A percentile compares a stretch with the other conserved stretches of the same genome.
Conservation (phyloP, 2,888 invertebrate species). For the Rhabditoides inermis region DNA sequence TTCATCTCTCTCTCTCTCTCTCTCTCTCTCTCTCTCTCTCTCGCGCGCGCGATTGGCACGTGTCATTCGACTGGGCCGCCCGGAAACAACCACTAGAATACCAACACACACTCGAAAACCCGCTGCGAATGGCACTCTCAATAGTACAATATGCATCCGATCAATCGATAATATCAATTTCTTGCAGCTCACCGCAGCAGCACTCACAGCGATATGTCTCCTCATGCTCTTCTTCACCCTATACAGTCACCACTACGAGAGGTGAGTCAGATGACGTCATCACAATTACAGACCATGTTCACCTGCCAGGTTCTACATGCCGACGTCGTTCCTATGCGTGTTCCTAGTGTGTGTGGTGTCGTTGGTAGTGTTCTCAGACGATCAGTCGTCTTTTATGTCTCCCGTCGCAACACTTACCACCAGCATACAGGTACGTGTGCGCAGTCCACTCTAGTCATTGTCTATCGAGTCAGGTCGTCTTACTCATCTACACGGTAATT, state of each 20-base stretch:
- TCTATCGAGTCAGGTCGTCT: slow-evolving; percentile 78
- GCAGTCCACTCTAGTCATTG: slow-evolving; percentile 80
- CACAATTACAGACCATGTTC: not conserved
- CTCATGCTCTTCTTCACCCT: slow-evolving; percentile 55
- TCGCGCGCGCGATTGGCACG: not conserved
- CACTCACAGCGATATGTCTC: slow-evolving; percentile 53
- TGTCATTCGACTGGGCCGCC: too few species aligned
- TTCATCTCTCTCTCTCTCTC: too few species aligned
- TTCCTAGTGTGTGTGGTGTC: slow-evolving; percentile 53
- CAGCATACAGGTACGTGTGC: slow-evolving; percentile 43
- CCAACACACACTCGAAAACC: too few species aligned
- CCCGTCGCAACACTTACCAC: slow-evolving; percentile 51
- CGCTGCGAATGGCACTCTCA: too few species aligned
- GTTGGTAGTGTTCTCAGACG: slow-evolving; percentile 43
- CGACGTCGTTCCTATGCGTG: slow-evolving; percentile 64
- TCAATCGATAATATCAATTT: slow-evolving; percentile 12
- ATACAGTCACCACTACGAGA: slow-evolving; percentile 53
- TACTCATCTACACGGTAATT: slow-evolving; percentile 83
- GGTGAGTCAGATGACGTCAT: slow-evolving; percentile 7
- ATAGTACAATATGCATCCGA: too few species aligned
- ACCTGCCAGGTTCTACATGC: slow-evolving; percentile 51
- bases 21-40: too few species aligned
- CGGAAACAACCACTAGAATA: too few species aligned
- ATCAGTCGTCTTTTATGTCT: slow-evolving; percentile 50
- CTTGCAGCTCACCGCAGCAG: slow-evolving; percentile 54